A percentile compares a stretch with the other conserved stretches of the same genome.
Conservation (phyloP, 2,888 invertebrate species). For the Copidosoma aretas region DNA sequence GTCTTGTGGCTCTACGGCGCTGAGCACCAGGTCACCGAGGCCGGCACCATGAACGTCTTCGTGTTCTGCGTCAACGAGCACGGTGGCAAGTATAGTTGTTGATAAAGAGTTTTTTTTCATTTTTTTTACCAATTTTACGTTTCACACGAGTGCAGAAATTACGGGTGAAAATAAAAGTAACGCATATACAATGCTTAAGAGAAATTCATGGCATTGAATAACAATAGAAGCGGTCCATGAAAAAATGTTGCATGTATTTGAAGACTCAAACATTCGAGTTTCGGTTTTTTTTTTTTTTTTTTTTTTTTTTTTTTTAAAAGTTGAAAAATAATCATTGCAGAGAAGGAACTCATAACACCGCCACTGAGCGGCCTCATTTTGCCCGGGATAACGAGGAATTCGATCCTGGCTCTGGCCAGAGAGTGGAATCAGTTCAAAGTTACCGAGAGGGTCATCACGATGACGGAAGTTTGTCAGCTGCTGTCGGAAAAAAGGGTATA, state of each 20-base stretch:
- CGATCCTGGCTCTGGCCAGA: conserved; percentile 79
- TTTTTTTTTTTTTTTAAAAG: background rate
- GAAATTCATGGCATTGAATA: no score
- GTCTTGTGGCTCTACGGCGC: conserved; percentile 96
- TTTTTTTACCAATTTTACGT: no score
- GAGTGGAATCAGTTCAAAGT: conserved; percentile 90
- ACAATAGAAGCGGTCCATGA: no score
- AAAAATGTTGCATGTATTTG: no score
- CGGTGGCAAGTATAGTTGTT: conserved; percentile 88
- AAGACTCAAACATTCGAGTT: no score
- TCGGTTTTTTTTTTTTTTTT: background rate
- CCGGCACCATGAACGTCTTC: conserved; percentile 98
- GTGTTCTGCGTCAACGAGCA: conserved; percentile 84
- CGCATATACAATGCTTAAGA: no score
- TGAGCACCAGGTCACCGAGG: conserved; percentile 93
- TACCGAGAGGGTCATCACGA: conserved; percentile 80
- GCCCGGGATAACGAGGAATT: conserved; percentile 91
- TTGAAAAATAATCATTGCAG: conserved; percentile 64
- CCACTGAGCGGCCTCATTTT: conserved; percentile 92
- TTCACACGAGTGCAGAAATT: no score
- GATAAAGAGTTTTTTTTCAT: background rate
- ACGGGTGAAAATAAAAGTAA: no score
- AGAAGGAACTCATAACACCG: conserved; percentile 90
- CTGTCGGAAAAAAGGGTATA: conserved; percentile 80
- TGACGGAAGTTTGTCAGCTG: conserved; percentile 79